These are phyloP conservation scores for Xestia c-nigrum DNA, from an alignment of 2,888 invertebrate genomes.

Conservation along the genomic window DNA sequence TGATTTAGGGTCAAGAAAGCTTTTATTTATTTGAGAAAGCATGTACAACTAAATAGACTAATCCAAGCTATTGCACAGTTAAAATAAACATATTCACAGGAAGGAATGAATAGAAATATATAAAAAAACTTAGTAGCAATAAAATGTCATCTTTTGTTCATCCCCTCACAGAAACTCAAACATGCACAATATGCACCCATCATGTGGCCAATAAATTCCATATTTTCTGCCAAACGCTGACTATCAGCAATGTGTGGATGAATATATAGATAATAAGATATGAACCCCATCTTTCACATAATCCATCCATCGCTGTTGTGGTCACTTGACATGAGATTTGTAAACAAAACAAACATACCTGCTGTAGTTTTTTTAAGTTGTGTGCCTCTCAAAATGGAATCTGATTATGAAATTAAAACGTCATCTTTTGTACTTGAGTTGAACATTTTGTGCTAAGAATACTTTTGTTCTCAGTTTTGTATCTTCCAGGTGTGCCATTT, in stretches of 20 bases:
- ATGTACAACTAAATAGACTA: too few species aligned
- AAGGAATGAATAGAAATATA: too few species aligned
- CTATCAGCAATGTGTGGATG: too few species aligned
- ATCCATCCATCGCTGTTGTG: not conserved
- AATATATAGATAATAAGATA: too few species aligned
- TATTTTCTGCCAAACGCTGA: not conserved
- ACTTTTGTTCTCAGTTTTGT: not conserved
- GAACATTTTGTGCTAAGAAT: not conserved
- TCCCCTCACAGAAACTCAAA: not conserved
- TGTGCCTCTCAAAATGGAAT: not conserved
- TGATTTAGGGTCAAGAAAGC: not conserved
- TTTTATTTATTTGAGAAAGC: not conserved
- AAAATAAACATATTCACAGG: not conserved
- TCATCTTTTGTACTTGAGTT: conserved; percentile 3
- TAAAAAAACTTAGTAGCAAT: not conserved
- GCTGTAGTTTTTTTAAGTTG: not conserved
- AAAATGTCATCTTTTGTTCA: not conserved
- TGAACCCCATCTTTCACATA: not conserved
- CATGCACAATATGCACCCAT: not conserved
- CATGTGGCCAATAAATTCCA: not conserved
- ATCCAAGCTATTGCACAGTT: too few species aligned
- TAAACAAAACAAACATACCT: conserved; percentile 9
- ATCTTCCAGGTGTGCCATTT: not conserved
- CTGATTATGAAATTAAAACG: not conserved
- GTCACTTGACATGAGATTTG: not conserved